Evolutionary conservation across 2,113 vertebrate species (phyloP).

Genomic region (Nipponia nippon): DNA sequence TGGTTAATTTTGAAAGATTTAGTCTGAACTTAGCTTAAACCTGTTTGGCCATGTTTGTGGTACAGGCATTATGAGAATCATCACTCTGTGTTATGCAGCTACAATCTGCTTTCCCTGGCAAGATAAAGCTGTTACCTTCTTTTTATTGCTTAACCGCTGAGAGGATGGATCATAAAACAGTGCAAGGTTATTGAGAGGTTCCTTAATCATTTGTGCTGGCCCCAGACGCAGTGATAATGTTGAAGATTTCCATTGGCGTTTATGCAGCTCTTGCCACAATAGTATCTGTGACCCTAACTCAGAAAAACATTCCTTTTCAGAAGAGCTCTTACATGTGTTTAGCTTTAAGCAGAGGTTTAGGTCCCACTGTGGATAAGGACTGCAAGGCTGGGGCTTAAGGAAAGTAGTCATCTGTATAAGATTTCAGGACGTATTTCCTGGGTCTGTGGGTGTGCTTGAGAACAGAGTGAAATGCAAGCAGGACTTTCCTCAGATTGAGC

Average conservation of each 20-base stretch:
- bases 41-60: background rate
- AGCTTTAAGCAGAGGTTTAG: background rate
- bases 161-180: background rate
- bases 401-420: background rate
- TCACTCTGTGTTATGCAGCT: background rate
- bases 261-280: background rate
- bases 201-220: constrained; percentile 21
- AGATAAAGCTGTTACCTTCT: background rate
- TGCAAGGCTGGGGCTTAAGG: background rate
- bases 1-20: background rate
- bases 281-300: background rate
- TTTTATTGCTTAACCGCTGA: background rate
- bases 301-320: background rate
- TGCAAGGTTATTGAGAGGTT: constrained; percentile 6
- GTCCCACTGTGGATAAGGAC: background rate
- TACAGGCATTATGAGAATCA: background rate
- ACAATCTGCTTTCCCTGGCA: background rate
- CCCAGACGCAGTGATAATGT: background rate
- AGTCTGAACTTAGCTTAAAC: background rate
- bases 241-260: background rate
- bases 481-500: background rate
- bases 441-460: background rate
- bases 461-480: background rate
- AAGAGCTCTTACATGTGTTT: background rate
- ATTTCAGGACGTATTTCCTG: background rate